These are phyloP conservation scores for Dysmachus trigonus DNA, from an alignment of 2,888 invertebrate genomes.

Conservation along the genomic window DNA sequence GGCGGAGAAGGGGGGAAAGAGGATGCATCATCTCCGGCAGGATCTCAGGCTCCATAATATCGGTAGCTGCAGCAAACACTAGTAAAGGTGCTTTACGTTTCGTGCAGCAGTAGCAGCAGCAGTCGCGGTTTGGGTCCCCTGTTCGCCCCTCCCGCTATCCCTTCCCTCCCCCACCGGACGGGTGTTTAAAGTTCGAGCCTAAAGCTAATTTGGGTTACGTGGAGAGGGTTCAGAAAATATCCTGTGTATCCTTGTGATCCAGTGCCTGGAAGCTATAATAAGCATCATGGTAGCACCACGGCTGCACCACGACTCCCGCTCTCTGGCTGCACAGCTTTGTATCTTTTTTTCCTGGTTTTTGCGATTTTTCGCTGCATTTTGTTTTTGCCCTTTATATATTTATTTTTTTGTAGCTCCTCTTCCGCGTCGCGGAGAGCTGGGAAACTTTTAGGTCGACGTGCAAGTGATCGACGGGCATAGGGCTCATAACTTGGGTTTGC, in stretches of 20 bases:
- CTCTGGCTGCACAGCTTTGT: slow-evolving; percentile 38
- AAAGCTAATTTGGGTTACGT: slow-evolving; percentile 49
- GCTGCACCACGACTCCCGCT: too few relatives aligned
- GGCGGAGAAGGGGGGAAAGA: background rate
- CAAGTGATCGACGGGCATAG: slow-evolving; percentile 36
- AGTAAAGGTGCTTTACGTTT: background rate
- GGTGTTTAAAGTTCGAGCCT: slow-evolving; percentile 47
- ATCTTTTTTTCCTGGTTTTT: slow-evolving; percentile 29
- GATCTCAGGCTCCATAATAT: background rate
- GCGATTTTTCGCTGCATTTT: background rate
- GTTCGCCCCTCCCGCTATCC: background rate
- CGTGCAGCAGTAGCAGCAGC: background rate
- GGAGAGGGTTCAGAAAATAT: slow-evolving; percentile 1
- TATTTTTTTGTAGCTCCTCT: background rate
- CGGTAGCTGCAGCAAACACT: background rate
- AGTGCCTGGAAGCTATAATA: slow-evolving; percentile 25
- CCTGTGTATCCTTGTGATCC: slow-evolving; percentile 35
- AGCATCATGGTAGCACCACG: background rate
- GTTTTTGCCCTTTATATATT: background rate
- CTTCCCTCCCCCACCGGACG: background rate
- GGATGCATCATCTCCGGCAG: background rate
- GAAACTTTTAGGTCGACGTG: slow-evolving; percentile 49
- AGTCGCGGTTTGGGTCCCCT: background rate
- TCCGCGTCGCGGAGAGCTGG: background rate
- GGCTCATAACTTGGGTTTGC: slow-evolving; percentile 16